Percentiles rank a stretch among this genome's conserved stretches.
Evolutionary conservation across 1,140 invertebrate species (phyloP).

Genomic region (Aphaenogaster floridana): DNA sequence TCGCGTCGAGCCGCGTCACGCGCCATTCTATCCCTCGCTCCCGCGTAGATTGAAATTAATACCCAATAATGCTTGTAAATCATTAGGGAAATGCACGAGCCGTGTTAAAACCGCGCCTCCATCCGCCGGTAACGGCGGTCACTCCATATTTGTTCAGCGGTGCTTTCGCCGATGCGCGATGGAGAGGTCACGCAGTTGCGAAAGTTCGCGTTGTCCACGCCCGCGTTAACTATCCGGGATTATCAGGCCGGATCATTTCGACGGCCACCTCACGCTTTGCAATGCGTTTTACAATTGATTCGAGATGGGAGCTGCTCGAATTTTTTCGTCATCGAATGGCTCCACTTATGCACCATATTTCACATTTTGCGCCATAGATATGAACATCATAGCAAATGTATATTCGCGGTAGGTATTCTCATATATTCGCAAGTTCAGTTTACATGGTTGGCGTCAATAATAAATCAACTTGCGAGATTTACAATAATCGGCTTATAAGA

Average conservation of each 20-base stretch:
- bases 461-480: constrained; percentile 41
- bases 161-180: constrained; percentile 75
- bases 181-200: constrained; percentile 53
- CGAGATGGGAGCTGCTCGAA: constrained; percentile 7
- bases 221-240: constrained; percentile 68
- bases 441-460: constrained; percentile 23
- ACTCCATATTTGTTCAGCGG: constrained; percentile 78
- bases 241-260: constrained; percentile 51
- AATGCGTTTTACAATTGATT: constrained; percentile 28
- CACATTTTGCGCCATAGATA: constrained; percentile 1
- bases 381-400: neutral
- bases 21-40: constrained; percentile 77
- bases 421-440: neutral
- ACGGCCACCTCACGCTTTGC: constrained; percentile 5
- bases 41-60: constrained; percentile 86
- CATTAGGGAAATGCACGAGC: constrained; percentile 83
- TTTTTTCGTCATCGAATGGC: neutral
- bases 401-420: neutral
- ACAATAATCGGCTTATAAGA: constrained; percentile 54
- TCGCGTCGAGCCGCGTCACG: constrained; percentile 75
- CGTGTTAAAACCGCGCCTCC: constrained; percentile 81
- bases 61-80: constrained; percentile 87
- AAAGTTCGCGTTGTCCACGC: constrained; percentile 58
- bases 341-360: constrained; percentile 6
- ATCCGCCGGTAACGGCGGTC: constrained; percentile 73